Percentiles rank a stretch among this genome's conserved stretches.
These are phyloP conservation scores for Anolis sagrei DNA, from an alignment of 2,113 vertebrate genomes.

Conservation along the genomic window DNA sequence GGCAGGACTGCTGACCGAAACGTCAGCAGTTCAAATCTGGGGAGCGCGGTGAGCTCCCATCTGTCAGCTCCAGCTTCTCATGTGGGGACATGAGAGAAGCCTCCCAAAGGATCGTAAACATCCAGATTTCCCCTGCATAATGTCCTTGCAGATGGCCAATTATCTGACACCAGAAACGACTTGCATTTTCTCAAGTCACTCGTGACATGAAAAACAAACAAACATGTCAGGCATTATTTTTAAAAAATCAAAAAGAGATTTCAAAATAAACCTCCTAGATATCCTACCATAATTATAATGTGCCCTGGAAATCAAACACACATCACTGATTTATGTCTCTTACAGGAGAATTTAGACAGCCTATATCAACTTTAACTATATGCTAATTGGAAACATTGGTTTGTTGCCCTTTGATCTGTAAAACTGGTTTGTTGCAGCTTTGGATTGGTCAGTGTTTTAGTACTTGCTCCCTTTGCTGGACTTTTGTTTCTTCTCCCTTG, in stretches of 20 bases:
- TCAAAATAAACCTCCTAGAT: not conserved
- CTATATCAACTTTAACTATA: not conserved
- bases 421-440: not conserved
- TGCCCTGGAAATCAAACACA: not conserved
- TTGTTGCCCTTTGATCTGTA: not conserved
- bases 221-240: not conserved
- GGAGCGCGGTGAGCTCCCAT: no score
- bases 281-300: not conserved
- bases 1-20: no score
- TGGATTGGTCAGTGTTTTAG: not conserved
- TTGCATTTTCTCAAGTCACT: no score
- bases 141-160: no score
- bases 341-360: not conserved
- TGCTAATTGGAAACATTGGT: not conserved
- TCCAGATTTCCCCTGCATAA: no score
- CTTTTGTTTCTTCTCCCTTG: conserved; percentile 52
- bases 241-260: not conserved
- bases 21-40: no score
- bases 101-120: no score
- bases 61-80: no score
- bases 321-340: not conserved
- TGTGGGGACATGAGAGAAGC: no score
- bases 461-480: conserved; percentile 34
- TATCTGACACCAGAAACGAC: no score
- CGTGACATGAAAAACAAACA: no score